Base-by-base conservation (phyloP, 2,888 invertebrate species). In the Archips xylosteana region DNA sequence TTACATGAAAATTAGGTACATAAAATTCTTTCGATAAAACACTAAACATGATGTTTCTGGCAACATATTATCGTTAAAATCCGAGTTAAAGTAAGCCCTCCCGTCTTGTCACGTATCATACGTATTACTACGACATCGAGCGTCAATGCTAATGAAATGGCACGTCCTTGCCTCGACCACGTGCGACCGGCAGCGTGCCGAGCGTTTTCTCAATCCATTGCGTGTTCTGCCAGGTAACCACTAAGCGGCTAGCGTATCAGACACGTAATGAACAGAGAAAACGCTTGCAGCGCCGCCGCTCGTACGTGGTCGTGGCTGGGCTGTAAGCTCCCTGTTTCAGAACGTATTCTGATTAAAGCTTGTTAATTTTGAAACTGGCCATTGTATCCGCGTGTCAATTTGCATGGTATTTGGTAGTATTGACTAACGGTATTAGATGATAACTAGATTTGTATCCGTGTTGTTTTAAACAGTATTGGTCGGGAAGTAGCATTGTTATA, bases 331-430 rank as follows among this genome's bases (percentile, higher is more conserved):
- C 36, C 4, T 64, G 45, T 59, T 15, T 47, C 9, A 57, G 15
- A 64, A 70, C 47, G 45, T 59, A 70, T 68, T 34, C 67, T 60
- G 36, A 59, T 60, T 68, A 68, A 59, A 68, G 67, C 64, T 47
- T 23, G 63, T 70, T 64, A 54, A 64, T 64, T 64, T 47, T 34
- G 63, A 47, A 9, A 45, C 47, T 59, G 36, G 23, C 63, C 45
- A 36, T 32, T 51, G 23, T 34, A 34, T 54, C 47, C 9, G 54
- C 59, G 59, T 47, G 23, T 45, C 62, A 70, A 63, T 63, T 59
- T 57, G 45, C 62, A 60, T 23, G 69, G 47, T 57, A 36, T 32
- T 63, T 45, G 23, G 57, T 70, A 32, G 34, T 60, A 49, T 70
- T 57, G 57, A 6, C 57, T 36, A 64, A 57, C 32, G 47, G 36